Evolutionary conservation across 2,888 invertebrate species (phyloP).

Genomic region (Drosophila pseudotalamancana): DNA sequence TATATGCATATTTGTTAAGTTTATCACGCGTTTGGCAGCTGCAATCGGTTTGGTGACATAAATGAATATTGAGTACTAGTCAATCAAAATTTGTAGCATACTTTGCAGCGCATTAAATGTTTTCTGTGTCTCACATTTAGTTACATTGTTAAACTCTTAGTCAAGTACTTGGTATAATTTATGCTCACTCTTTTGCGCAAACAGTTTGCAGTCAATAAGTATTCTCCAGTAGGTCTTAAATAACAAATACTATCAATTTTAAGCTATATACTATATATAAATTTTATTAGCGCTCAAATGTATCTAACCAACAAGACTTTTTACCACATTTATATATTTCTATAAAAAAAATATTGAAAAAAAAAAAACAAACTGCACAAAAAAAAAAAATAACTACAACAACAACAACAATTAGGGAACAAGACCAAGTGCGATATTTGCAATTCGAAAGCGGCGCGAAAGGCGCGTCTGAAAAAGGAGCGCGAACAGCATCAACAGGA

Average conservation of each 20-base stretch:
- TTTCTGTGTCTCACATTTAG: constrained; percentile 11
- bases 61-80: constrained; percentile 30
- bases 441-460: constrained; percentile 90
- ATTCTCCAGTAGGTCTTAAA: constrained; percentile 33
- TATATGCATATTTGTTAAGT: constrained; percentile 34
- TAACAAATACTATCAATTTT: constrained; percentile 26
- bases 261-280: constrained; percentile 46
- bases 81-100: constrained; percentile 24
- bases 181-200: constrained; percentile 82
- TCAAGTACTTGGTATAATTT: constrained; percentile 47
- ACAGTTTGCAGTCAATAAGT: constrained; percentile 74
- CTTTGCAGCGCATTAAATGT: constrained; percentile 36
- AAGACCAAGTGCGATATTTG: constrained; percentile 95
- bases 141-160: neutral
- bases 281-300: constrained; percentile 63
- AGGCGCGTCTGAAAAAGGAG: constrained; percentile 88
- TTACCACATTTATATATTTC: constrained; percentile 68
- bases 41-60: constrained; percentile 81
- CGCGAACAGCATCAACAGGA: constrained; percentile 85
- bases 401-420: constrained; percentile 88
- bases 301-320: constrained; percentile 76
- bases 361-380: constrained; percentile 33
- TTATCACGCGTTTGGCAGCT: constrained; percentile 53
- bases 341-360: constrained; percentile 47
- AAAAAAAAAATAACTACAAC: constrained; percentile 26